A percentile compares a stretch with the other conserved stretches of the same genome.
phyloP scores from a whole-genome alignment of 2,113 vertebrate genomes.

The Aplodontia rufa region DNA sequence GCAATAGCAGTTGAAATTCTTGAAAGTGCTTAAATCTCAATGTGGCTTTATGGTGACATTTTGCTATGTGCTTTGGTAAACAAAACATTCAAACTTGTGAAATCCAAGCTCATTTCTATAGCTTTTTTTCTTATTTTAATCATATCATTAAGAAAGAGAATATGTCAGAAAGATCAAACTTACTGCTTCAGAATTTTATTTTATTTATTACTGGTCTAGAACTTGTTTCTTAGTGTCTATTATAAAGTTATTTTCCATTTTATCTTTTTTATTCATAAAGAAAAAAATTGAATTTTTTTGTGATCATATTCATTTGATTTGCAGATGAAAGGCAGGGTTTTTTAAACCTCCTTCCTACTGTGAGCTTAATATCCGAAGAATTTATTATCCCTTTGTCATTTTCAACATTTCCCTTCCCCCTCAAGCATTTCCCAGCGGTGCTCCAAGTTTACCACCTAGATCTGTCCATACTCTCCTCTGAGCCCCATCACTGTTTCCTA shows the following conservation, averaged over 20 bases:
- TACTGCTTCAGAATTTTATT: background rate
- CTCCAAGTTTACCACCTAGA: background rate
- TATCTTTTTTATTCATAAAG: background rate
- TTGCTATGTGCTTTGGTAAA: conserved; percentile 42
- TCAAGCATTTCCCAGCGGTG: background rate
- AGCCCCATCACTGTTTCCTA: background rate
- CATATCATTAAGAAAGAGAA: conserved; percentile 9
- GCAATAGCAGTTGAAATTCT: background rate
- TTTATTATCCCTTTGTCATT: background rate
- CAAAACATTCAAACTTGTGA: conserved; percentile 39
- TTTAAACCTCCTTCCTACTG: background rate
- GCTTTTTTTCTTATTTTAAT: conserved; percentile 47
- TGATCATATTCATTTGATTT: conserved; percentile 14
- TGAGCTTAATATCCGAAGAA: background rate
- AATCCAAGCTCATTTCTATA: conserved; percentile 13
- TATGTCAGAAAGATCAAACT: background rate
- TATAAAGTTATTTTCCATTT: conserved; percentile 38
- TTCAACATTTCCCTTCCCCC: background rate
- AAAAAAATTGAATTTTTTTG: background rate
- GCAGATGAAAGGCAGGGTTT: background rate
- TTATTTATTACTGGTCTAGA: background rate
- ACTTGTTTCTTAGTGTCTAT: background rate
- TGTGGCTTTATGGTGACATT: background rate
- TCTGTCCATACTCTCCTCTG: background rate
- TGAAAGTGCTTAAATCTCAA: conserved; percentile 36